Evolutionary conservation across 2,113 vertebrate genomes (phyloP).

Genomic region (Meriones unguiculatus): DNA sequence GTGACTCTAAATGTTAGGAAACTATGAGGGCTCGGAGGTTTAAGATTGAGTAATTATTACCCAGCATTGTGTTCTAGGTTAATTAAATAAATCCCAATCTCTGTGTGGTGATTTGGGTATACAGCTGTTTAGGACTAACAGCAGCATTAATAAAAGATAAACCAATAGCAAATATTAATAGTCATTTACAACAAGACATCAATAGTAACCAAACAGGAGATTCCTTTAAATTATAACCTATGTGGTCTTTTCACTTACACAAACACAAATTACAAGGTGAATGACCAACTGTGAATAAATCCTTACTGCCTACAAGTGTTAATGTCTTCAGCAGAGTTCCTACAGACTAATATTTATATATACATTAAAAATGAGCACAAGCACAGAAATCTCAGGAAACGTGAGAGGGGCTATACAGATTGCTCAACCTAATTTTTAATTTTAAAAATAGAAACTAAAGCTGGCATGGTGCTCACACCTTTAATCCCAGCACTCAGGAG

Average conservation of each 20-base stretch:
- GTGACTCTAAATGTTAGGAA: no score
- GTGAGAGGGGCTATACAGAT: background rate
- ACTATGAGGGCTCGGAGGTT: no score
- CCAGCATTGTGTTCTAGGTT: no score
- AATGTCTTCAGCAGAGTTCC: background rate
- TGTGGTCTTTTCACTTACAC: background rate
- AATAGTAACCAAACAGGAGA: background rate
- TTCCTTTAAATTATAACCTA: background rate
- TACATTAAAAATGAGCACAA: background rate
- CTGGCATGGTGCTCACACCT: background rate
- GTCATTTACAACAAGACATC: background rate
- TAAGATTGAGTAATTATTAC: no score
- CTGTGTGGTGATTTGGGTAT: no score
- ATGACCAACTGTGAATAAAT: constrained; percentile 23
- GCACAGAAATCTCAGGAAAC: constrained; percentile 22
- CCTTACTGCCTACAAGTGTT: background rate
- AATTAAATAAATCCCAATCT: no score
- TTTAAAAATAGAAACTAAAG: background rate
- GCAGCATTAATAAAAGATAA: no score
- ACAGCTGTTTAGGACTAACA: no score
- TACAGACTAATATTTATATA: background rate
- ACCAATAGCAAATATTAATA: no score
- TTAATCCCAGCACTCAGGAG: background rate
- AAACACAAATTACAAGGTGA: constrained; percentile 41
- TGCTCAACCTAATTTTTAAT: background rate